Evolutionary conservation across 2,113 vertebrate species (phyloP), one percentile per base, ranked within the genome.

Genomic region (Tetrax tetrax): DNA sequence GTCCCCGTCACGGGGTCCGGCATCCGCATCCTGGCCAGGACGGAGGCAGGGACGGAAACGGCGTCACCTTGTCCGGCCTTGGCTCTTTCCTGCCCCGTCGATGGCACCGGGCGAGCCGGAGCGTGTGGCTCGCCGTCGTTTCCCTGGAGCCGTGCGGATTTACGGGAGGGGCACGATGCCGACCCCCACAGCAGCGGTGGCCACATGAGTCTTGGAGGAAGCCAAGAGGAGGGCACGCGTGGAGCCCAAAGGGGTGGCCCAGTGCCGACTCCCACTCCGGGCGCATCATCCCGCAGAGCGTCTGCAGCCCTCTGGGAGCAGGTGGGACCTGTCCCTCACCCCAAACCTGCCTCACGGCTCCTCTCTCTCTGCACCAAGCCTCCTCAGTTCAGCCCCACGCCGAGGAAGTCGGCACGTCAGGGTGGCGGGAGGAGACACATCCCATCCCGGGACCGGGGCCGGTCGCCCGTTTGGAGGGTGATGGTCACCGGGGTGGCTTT

Each of bases 151-250:
- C 33, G 1, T 2, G 2, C 24, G 6, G 69, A 11, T 37, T 57
- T 11, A 7, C 31, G 5, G 27, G 83, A 11, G 33, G 27, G 41
- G 51, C 7, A 28, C 27, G 7, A 2, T 2, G 0, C 16, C 0
- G 0, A 22, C 22, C 10, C 0, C 19, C 27, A 2, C 7, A 0
- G 35, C 56, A 27, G 33, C 1, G 0, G 43, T 27, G 27, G 25
- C 68, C 21, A 0, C 10, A 0, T 0, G 7, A 61, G 6, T 6
- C 11, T 45, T 9, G 47, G 37, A 13, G 35, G 54, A 17, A 71
- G 47, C 35, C 72, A n/a, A 8, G 0, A 1, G 25, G 29, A 38
- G 0, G 2, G 29, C 33, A 5, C 1, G 6, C 3, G 0, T 5
- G 16, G 64, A 22, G 28, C 6, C 6, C 35, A 10, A 12, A 47